phyloP scores from a whole-genome alignment of 1,140 invertebrate species.

The Drosophila teissieri region DNA sequence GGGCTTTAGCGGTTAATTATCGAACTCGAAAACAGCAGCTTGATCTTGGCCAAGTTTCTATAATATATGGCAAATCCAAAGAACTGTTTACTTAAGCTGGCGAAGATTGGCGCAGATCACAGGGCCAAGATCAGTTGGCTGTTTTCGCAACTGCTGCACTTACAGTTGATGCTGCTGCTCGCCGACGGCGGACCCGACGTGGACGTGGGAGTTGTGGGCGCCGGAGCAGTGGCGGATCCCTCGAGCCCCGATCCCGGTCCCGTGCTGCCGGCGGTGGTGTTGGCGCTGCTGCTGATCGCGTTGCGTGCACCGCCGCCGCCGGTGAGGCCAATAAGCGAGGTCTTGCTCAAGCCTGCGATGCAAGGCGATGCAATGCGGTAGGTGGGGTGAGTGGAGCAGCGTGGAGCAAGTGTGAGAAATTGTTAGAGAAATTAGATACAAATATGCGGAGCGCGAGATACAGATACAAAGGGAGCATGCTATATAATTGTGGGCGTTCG shows the following conservation, averaged over 20 bases:
- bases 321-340: constrained; percentile 91
- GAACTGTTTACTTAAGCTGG: no score
- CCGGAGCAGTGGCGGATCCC: constrained; percentile 84
- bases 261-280: constrained; percentile 57
- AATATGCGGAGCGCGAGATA: constrained; percentile 26
- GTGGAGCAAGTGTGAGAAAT: constrained; percentile 73
- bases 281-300: constrained; percentile 33
- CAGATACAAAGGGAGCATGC: constrained; percentile 49
- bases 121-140: neutral
- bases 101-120: no score
- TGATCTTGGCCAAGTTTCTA: neutral
- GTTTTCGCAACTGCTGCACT: constrained; percentile 57
- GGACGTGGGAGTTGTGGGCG: constrained; percentile 87
- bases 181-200: constrained; percentile 88
- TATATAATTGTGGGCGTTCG: constrained; percentile 76
- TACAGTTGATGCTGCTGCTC: constrained; percentile 89
- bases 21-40: neutral
- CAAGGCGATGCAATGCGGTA: neutral
- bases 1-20: neutral
- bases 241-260: neutral
- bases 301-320: constrained; percentile 85
- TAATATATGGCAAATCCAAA: neutral
- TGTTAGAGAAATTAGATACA: constrained; percentile 46
- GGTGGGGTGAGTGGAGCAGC: constrained; percentile 26
- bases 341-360: constrained; percentile 90